Evolutionary conservation across 2,797 vertebrate species (phyloP), one percentile per base, ranked within the genome.

Genomic region (Schizopygopsis malacanthus): DNA sequence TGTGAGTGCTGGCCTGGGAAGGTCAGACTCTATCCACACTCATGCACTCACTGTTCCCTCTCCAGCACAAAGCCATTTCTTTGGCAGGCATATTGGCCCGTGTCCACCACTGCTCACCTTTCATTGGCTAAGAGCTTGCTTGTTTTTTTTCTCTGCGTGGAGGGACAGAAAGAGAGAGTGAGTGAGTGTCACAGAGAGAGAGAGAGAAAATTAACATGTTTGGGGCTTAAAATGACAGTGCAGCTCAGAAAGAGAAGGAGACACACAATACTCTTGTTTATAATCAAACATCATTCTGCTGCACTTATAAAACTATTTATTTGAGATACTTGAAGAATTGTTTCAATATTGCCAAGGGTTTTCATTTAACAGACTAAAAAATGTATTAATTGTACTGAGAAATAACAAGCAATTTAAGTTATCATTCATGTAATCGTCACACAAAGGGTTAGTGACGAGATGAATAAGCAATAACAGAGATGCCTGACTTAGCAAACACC

Each of bases 11-110:
- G 65, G 6, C 76, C 63, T 76, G 43, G 9, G 79, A 87, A 88
- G 86, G 84, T 86, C 85, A 80, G 45, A 45, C 82, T 73, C 76
- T 69, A 79, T 88, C 65, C 84, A 78, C 82, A 78, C 73, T 87
- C 61, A 85, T 12, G 56, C 61, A 63, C 22, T 79, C 13, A 4
- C 37, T 16, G 47, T 69, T 73, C 81, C 37, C 67, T 84, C 61
- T 39, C 50, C 12, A 20, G 47, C 10, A 33, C 73, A 81, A 79
- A 79, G 76, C 67, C 61, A 28, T 22, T 50, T 45, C 25, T 61
- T 45, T 69, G 45, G 25, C 8, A 43, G 22, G 47, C 63, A n/a
- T 65, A 84, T 83, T 86, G 84, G 87, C 75, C 22, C 12, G 20
- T 28, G 15, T 77, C 71, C 81, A 81, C 12, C 39, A 43, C 39